These are phyloP conservation scores for Heliangelus exortis DNA, from an alignment of 2,797 vertebrate species.

Conservation along the genomic window DNA sequence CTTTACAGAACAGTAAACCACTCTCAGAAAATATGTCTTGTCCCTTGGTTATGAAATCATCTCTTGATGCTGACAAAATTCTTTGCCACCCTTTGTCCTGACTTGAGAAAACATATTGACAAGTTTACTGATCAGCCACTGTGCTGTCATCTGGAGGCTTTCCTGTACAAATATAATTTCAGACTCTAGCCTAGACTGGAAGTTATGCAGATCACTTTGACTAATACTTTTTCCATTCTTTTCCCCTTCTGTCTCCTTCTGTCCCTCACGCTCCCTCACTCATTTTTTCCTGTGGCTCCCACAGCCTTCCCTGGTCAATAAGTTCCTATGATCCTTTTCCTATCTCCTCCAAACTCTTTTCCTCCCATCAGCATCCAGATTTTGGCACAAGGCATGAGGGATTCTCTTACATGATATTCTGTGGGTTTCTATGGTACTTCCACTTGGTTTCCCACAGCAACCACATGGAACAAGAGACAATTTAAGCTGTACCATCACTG, in stretches of 20 bases:
- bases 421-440: conserved; percentile 37
- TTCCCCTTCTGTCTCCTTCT: neutral
- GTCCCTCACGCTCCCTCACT: neutral
- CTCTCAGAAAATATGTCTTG: neutral
- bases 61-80: neutral
- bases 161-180: neutral
- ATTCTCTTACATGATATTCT: conserved; percentile 27
- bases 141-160: neutral
- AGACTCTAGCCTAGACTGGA: neutral
- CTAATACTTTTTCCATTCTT: neutral
- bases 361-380: neutral
- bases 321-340: neutral
- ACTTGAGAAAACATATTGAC: neutral
- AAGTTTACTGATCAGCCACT: neutral
- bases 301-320: neutral
- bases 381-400: neutral
- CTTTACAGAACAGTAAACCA: neutral
- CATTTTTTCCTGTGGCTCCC: neutral
- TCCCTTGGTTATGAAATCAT: neutral
- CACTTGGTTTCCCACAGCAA: conserved; percentile 52
- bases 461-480: neutral
- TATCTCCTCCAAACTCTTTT: neutral
- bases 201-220: neutral
- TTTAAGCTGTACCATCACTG: conserved; percentile 4
- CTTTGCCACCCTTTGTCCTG: neutral